Percentiles rank a stretch among this genome's conserved stretches.
These are phyloP conservation scores for Cottus gobio DNA, from an alignment of 2,113 vertebrate species.

Conservation along the genomic window DNA sequence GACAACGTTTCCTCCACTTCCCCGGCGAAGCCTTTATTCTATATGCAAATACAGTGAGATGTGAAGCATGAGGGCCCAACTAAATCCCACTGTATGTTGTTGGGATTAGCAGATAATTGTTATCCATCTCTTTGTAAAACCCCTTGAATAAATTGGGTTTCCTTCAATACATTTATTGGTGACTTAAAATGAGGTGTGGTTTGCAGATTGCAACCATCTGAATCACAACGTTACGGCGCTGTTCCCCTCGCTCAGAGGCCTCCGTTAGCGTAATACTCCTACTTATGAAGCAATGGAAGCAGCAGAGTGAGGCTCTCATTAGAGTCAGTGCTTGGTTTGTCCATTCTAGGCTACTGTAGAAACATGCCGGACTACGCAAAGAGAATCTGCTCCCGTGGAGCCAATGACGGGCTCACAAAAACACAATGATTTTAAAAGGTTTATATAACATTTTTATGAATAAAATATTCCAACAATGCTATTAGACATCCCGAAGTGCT, in stretches of 20 bases:
- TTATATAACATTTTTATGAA: not conserved
- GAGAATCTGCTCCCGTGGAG: not conserved
- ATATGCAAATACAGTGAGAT: conserved; percentile 9
- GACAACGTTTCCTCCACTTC: not conserved
- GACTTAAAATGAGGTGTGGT: not conserved
- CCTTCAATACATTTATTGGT: not conserved
- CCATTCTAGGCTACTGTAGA: no score
- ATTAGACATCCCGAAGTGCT: not conserved
- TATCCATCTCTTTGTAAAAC: not conserved
- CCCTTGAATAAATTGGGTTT: not conserved
- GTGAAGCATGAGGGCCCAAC: not conserved
- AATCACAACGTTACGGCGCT: not conserved
- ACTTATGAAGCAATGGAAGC: not conserved
- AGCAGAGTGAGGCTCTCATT: not conserved
- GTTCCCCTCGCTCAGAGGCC: not conserved
- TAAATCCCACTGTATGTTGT: not conserved
- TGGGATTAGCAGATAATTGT: not conserved
- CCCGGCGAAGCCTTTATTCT: not conserved
- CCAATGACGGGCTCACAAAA: no score
- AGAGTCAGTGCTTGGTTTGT: no score
- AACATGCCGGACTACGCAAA: not conserved
- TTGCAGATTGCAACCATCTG: not conserved
- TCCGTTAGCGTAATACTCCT: not conserved
- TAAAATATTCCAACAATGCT: not conserved
- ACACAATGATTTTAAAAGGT: not conserved